Base-by-base conservation (phyloP, 2,888 invertebrate species). In the Spilarctia lutea region DNA sequence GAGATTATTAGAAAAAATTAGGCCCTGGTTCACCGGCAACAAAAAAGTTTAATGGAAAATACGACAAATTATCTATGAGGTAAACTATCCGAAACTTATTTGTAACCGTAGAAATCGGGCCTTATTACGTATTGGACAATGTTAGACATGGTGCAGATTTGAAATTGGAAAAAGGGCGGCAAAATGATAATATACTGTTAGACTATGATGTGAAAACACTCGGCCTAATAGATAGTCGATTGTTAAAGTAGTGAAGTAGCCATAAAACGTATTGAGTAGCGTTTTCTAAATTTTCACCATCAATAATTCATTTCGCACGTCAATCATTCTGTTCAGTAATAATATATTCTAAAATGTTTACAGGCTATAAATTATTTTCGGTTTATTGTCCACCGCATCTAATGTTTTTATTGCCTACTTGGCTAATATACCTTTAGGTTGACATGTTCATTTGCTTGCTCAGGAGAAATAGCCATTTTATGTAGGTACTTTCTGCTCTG, bases 371-470 rank as follows among this genome's bases (percentile, higher is more conserved):
- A 45, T 24, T 67, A 67, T 67, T 67, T 67, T 67, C 67, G 27
- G 42, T 67, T 67, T 67, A 67, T n/a, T 45, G 27, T 67, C 27
- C 45, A 67, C 27, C 18, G 18, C 42, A 18, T 45, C 67, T 42
- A 45, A 45, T 18, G 27, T 27, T 67, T 67, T 67, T 63, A 63
- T 63, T 63, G 63, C 66, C 39, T n/a, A 39, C 35, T 39, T 39
- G n/a, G 66, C 63, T 24, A 63, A 42, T 42, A 45, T 67, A 45
- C 39, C 27, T 39, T 39, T 63, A 56, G 52, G 35, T 60, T 35
- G 70, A 70, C 18, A 45, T n/a, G 42, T 63, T 63, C n/a, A 42
- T 35, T 70, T 24, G 65, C 35, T 60, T 39, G 24, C 24, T 65
- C 33, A 20, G 30, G 13, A 33, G 52, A 56, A 70, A 70, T 70